A percentile compares a stretch with the other conserved stretches of the same genome.
Conservation (phyloP, 2,888 invertebrate genomes). For the Formica aserva region DNA sequence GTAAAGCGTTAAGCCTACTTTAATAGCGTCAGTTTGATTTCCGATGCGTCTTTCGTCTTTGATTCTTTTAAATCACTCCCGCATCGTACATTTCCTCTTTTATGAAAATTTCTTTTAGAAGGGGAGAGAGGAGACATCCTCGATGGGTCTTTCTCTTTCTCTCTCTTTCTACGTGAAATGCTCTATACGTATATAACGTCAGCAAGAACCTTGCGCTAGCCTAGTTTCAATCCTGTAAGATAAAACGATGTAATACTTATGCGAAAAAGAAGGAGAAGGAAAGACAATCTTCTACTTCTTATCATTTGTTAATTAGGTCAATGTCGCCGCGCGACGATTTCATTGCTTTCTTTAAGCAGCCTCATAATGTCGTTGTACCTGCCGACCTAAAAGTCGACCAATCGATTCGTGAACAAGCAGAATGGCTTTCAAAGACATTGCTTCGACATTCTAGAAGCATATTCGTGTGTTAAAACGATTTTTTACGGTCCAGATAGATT, state of each 20-base stretch:
- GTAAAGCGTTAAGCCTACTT: conserved; percentile 12
- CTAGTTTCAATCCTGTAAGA: conserved; percentile 40
- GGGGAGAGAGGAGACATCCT: not conserved
- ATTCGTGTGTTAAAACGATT: not conserved
- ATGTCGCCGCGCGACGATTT: conserved; percentile 16
- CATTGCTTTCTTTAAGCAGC: conserved; percentile 29
- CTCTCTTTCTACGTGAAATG: not conserved
- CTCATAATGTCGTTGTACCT: not conserved
- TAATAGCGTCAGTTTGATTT: conserved; percentile 20
- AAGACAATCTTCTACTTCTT: conserved; percentile 12
- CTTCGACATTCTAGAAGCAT: not conserved
- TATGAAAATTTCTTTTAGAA: not conserved
- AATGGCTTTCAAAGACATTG: not conserved
- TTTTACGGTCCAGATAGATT: not conserved
- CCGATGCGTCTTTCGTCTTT: not conserved
- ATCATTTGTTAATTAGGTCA: conserved; percentile 43
- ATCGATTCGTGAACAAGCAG: not conserved
- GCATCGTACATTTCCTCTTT: not conserved
- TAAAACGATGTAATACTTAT: not conserved
- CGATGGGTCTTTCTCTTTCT: not conserved
- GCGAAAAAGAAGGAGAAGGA: not conserved
- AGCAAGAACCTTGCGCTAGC: conserved; percentile 27
- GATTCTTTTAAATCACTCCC: not conserved
- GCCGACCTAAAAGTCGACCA: conserved; percentile 17
- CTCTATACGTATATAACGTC: conserved; percentile 13